Conservation (phyloP, 2,888 invertebrate species). For the Hirudinaria manillensis region DNA sequence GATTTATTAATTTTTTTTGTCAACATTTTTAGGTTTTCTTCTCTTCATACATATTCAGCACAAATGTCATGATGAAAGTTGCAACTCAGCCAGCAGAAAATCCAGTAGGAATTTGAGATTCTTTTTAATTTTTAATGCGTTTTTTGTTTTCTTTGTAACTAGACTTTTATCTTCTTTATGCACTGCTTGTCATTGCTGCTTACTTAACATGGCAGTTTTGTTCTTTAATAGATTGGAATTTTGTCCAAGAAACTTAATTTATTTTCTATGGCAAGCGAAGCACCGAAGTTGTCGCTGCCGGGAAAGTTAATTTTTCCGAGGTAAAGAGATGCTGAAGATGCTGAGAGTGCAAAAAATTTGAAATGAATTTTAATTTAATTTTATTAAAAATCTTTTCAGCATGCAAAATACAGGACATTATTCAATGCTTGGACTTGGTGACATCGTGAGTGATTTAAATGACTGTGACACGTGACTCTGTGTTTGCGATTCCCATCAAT, state of each 20-base stretch:
- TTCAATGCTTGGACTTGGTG: slow-evolving; percentile 78
- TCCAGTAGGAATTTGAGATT: slow-evolving; percentile 56
- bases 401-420: slow-evolving; percentile 93
- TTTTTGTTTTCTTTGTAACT: background rate
- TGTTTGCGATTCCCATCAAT: background rate
- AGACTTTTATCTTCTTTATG: background rate
- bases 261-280: slow-evolving; percentile 80
- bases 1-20: background rate
- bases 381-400: slow-evolving; percentile 56
- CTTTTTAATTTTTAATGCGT: no score
- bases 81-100: slow-evolving; percentile 59
- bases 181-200: background rate
- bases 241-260: slow-evolving; percentile 87
- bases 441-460: slow-evolving; percentile 57
- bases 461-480: background rate
- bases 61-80: slow-evolving; percentile 96
- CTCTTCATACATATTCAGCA: slow-evolving; percentile 94
- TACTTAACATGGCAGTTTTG: slow-evolving; percentile 13
- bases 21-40: slow-evolving; percentile 67
- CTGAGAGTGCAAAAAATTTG: no score
- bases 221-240: slow-evolving; percentile 66
- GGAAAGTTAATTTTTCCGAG: slow-evolving; percentile 90
- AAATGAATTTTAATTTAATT: background rate
- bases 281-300: slow-evolving; percentile 88
- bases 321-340: slow-evolving; percentile 40